phyloP scores from a whole-genome alignment of 2,113 vertebrate species.

The Rattus rattus region DNA sequence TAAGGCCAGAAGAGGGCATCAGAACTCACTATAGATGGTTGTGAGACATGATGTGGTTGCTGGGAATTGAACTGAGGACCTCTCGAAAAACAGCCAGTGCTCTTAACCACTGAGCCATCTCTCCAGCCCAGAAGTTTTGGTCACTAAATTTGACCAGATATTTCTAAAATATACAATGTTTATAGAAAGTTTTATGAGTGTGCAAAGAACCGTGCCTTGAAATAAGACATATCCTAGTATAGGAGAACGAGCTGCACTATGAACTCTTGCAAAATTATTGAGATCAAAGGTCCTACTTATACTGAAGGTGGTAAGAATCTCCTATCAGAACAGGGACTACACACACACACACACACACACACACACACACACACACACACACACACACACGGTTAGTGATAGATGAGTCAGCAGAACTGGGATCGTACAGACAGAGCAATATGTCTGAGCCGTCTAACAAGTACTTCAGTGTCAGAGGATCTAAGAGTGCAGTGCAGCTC shows the following conservation, averaged over 20 bases:
- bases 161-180: neutral
- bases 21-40: too few relatives aligned
- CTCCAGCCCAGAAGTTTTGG: neutral
- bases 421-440: neutral
- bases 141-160: neutral
- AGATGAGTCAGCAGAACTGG: neutral
- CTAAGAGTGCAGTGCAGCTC: neutral
- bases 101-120: too few relatives aligned
- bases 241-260: neutral
- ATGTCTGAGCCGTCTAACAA: neutral
- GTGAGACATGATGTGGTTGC: too few relatives aligned
- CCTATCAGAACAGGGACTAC: neutral
- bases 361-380: too few relatives aligned
- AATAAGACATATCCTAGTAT: neutral
- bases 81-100: too few relatives aligned
- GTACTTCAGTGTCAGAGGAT: neutral
- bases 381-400: neutral
- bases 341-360: too few relatives aligned
- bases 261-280: neutral
- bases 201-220: constrained; percentile 7
- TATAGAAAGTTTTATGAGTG: constrained; percentile 1
- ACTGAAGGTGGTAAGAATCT: constrained; percentile 20
- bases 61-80: too few relatives aligned
- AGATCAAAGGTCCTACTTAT: neutral
- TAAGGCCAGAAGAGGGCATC: too few relatives aligned